Conservation (phyloP, 2,797 vertebrate species). For the Eospalax fontanierii region DNA sequence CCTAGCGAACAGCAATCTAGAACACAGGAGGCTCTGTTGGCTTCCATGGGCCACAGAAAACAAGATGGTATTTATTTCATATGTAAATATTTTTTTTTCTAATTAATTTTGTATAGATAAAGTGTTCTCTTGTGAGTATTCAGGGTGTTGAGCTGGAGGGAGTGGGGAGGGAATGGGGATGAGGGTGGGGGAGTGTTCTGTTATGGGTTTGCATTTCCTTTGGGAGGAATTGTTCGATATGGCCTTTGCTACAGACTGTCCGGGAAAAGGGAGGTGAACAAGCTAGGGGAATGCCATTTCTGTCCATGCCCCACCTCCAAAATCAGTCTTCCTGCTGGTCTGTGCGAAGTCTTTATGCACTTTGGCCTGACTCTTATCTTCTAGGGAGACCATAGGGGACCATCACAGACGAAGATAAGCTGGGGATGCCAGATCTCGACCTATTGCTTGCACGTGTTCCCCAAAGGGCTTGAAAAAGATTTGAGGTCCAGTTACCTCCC, state of each 20-base stretch:
- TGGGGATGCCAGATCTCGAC: background rate
- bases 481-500: constrained; percentile 23
- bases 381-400: constrained; percentile 11
- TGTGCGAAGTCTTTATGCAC: constrained; percentile 83
- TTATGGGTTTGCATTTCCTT: constrained; percentile 83
- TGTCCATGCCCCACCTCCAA: constrained; percentile 68
- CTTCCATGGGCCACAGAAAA: constrained; percentile 84
- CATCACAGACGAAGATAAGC: background rate
- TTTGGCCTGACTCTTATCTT: constrained; percentile 70
- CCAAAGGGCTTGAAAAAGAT: constrained; percentile 59
- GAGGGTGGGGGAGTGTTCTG: constrained; percentile 84
- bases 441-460: constrained; percentile 33
- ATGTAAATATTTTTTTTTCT: constrained; percentile 93
- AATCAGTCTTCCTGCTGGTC: constrained; percentile 81
- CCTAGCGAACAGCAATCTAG: constrained; percentile 90
- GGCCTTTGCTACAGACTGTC: constrained; percentile 86
- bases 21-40: constrained; percentile 87
- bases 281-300: constrained; percentile 82
- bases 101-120: constrained; percentile 92
- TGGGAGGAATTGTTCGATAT: constrained; percentile 84
- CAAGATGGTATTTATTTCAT: constrained; percentile 90
- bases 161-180: constrained; percentile 86
- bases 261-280: constrained; percentile 85
- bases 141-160: constrained; percentile 88
- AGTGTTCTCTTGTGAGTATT: constrained; percentile 92